Evolutionary conservation across 2,888 invertebrate species (phyloP).

Genomic region (Drosophila mayaguana): DNA sequence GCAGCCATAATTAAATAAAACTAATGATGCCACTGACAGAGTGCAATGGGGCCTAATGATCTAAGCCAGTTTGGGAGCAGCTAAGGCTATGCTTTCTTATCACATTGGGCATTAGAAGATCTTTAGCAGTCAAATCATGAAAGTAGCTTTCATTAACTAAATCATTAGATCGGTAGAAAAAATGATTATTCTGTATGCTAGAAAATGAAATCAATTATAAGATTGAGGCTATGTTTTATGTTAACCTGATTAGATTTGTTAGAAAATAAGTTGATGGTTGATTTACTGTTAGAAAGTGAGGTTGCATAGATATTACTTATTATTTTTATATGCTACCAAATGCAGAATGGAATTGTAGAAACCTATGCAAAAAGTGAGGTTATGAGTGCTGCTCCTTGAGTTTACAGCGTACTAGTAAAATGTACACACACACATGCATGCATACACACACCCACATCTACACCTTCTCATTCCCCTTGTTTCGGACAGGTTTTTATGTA

Average conservation of each 20-base stretch:
- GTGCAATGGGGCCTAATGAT: conserved; percentile 65
- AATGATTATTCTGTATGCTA: neutral
- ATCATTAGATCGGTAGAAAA: neutral
- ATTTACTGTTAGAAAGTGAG: neutral
- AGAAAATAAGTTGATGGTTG: neutral
- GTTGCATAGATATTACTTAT: too few relatives aligned
- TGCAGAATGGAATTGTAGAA: too few relatives aligned
- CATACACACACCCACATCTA: neutral
- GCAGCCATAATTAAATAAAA: conserved; percentile 77
- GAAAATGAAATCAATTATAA: neutral
- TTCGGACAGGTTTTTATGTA: conserved; percentile 72
- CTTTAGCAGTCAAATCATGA: conserved; percentile 1
- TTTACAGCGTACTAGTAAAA: neutral
- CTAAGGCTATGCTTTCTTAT: conserved; percentile 14
- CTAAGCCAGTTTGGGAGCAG: conserved; percentile 24
- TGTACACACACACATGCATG: conserved; percentile 10
- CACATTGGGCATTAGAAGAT: neutral
- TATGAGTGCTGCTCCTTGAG: neutral
- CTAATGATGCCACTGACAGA: conserved; percentile 79
- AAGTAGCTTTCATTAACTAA: neutral
- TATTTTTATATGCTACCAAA: too few relatives aligned
- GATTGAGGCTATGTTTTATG: neutral
- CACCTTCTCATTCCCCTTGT: conserved; percentile 22
- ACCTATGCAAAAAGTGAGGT: neutral
- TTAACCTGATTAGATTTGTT: neutral